These are phyloP conservation scores for Gymnobelideus leadbeateri DNA, from an alignment of 2,113 vertebrate species.

Conservation along the genomic window DNA sequence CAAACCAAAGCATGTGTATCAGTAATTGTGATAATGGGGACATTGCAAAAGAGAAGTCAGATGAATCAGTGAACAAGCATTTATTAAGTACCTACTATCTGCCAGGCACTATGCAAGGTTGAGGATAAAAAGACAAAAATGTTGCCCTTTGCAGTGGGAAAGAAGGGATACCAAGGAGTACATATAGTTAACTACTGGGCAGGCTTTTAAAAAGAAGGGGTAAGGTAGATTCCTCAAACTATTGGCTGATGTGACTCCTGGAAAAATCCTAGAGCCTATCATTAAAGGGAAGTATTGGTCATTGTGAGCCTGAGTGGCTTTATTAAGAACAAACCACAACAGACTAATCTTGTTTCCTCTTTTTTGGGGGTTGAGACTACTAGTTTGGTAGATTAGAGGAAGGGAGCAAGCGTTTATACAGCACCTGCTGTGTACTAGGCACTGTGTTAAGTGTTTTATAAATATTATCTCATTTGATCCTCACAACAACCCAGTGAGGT, in stretches of 20 bases:
- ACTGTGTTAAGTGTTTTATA: neutral
- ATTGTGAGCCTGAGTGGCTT: too few species aligned
- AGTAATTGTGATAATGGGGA: neutral
- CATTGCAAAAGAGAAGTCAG: neutral
- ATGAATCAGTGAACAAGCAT: neutral
- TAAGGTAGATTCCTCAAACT: too few species aligned
- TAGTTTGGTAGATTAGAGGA: too few species aligned
- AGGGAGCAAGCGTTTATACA: neutral
- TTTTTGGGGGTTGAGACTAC: too few species aligned
- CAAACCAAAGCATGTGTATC: neutral
- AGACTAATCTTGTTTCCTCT: too few species aligned
- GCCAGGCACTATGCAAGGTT: neutral
- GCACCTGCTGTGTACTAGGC: neutral
- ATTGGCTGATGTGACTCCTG: too few species aligned
- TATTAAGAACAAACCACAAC: too few species aligned
- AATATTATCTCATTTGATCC: neutral
- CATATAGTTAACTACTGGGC: neutral
- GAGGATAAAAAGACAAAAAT: neutral
- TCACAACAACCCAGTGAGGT: neutral
- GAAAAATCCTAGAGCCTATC: too few species aligned
- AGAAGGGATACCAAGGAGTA: neutral
- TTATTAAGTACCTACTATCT: neutral
- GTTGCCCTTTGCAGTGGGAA: neutral
- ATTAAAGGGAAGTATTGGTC: too few species aligned
- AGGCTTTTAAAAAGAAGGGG: too few species aligned